phyloP scores from a whole-genome alignment of 2,888 invertebrate genomes.

The Halictus ligatus region DNA sequence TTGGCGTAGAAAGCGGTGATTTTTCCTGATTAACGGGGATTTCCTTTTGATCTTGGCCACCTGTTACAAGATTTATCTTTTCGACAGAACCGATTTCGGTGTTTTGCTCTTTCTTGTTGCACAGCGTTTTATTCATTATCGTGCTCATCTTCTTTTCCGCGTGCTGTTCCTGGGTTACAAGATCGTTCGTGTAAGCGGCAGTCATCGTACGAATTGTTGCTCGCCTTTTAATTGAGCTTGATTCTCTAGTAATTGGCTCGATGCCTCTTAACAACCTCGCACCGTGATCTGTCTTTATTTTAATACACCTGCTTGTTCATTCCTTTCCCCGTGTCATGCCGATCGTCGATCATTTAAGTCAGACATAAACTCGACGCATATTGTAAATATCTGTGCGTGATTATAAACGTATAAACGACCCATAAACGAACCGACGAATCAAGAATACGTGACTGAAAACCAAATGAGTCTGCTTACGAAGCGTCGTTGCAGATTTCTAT shows the following conservation, averaged over 20 bases:
- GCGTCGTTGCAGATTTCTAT: constrained; percentile 60
- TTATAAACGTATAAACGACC: constrained; percentile 36
- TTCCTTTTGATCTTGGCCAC: constrained; percentile 48
- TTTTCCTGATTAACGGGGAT: constrained; percentile 34
- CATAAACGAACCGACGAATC: constrained; percentile 49
- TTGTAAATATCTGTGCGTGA: constrained; percentile 31
- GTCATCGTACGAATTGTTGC: constrained; percentile 65
- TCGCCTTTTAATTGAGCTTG: constrained; percentile 67
- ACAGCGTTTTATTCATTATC: constrained; percentile 20
- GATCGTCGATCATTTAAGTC: constrained; percentile 20
- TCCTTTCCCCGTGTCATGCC: constrained; percentile 14
- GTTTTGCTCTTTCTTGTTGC: constrained; percentile 39
- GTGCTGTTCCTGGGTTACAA: constrained; percentile 47
- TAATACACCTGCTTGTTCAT: constrained; percentile 31
- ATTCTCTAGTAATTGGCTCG: constrained; percentile 67
- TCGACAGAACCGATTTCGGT: constrained; percentile 32
- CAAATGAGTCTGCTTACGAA: constrained; percentile 56
- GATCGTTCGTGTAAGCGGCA: constrained; percentile 67
- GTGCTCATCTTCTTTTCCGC: constrained; percentile 32
- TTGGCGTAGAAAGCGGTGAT: background rate
- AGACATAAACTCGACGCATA: constrained; percentile 15
- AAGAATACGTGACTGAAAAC: constrained; percentile 64
- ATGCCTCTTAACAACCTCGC: constrained; percentile 49
- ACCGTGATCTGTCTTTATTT: constrained; percentile 40
- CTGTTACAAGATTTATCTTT: constrained; percentile 54